These are phyloP conservation scores for Heterodera schachtii DNA, from an alignment of 1,140 invertebrate genomes.

Conservation along the genomic window DNA sequence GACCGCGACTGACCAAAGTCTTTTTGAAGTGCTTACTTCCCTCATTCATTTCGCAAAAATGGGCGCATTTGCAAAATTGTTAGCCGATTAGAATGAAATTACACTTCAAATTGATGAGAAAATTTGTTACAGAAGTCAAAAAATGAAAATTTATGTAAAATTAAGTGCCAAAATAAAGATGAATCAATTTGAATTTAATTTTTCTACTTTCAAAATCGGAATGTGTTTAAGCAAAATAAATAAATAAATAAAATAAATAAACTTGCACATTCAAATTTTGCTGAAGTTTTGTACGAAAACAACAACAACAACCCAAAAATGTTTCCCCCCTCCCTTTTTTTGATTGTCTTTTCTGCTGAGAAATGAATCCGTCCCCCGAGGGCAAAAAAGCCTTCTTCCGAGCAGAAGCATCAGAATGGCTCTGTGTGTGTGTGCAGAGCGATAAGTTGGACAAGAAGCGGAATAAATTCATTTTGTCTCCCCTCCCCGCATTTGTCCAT, in stretches of 20 bases:
- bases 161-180: too few species aligned
- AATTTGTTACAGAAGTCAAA: too few species aligned
- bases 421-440: not conserved
- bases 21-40: conserved; percentile 8
- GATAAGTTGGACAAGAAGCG: conserved; percentile 21
- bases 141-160: too few species aligned
- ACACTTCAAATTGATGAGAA: too few species aligned
- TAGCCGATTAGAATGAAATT: not conserved
- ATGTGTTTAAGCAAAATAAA: too few species aligned
- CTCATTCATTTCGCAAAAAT: not conserved
- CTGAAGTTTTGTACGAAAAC: not conserved
- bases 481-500: not conserved
- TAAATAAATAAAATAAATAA: too few species aligned
- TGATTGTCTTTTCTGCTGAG: not conserved
- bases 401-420: not conserved
- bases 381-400: not conserved
- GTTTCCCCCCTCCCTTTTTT: not conserved
- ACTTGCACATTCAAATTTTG: too few species aligned
- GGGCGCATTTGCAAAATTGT: not conserved
- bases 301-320: not conserved
- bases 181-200: too few species aligned
- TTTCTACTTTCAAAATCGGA: too few species aligned
- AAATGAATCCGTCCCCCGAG: not conserved
- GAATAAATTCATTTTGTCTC: conserved; percentile 27
- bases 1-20: not conserved